phyloP scores from a whole-genome alignment of 2,113 vertebrate genomes.

The Myotis lucifugus region DNA sequence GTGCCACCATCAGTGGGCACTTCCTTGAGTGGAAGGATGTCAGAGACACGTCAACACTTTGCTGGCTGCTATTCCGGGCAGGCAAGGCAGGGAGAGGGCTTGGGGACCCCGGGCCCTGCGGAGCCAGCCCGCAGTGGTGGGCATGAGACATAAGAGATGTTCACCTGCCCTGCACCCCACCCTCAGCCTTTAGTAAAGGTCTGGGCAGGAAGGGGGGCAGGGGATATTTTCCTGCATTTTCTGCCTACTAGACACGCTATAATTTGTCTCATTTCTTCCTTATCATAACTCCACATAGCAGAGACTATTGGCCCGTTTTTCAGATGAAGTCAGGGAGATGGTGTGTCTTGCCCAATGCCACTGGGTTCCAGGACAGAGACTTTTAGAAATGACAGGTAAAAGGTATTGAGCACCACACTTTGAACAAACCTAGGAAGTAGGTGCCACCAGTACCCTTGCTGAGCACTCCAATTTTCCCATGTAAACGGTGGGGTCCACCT shows the following conservation, averaged over 20 bases:
- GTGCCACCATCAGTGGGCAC: background rate
- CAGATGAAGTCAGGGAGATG: background rate
- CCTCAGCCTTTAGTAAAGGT: background rate
- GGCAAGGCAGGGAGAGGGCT: background rate
- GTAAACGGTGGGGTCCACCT: rapidly evolving
- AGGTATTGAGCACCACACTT: background rate
- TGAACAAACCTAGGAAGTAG: background rate
- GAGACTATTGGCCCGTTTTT: background rate
- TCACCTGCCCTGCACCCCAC: background rate
- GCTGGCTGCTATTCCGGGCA: background rate
- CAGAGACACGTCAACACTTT: conserved; percentile 46
- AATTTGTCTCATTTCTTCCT: background rate
- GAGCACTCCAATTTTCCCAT: background rate
- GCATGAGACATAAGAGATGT: background rate
- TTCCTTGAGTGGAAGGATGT: background rate
- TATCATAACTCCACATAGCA: background rate
- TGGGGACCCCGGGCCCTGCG: background rate
- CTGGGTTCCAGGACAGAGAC: background rate
- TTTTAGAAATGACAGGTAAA: background rate
- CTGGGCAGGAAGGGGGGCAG: too few species aligned
- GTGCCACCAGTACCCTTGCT: background rate
- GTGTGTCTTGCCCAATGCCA: background rate
- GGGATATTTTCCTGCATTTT: background rate
- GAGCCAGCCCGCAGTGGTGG: background rate
- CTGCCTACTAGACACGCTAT: background rate